These are phyloP conservation scores for Leptopilina boulardi DNA, from an alignment of 1,140 invertebrate species.

Conservation along the genomic window DNA sequence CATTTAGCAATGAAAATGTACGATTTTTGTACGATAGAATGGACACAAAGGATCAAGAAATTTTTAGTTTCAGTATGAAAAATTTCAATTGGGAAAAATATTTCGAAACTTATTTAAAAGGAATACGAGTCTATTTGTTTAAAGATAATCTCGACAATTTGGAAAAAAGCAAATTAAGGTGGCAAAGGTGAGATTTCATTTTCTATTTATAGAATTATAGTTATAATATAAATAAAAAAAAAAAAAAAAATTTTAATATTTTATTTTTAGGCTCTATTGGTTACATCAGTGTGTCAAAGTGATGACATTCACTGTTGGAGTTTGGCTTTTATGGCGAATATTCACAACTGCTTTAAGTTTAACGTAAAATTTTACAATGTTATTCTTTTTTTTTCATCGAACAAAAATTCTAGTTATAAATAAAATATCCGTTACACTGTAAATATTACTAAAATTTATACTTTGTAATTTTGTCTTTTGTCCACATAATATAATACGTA, in stretches of 20 bases:
- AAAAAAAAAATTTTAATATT: conserved; percentile 34
- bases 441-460: conserved; percentile 7
- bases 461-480: conserved; percentile 8
- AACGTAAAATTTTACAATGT: background rate
- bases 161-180: conserved; percentile 77
- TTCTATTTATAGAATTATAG: background rate
- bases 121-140: conserved; percentile 82
- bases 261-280: conserved; percentile 75
- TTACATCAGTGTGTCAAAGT: conserved; percentile 73
- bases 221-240: conserved; percentile 10
- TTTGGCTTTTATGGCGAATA: conserved; percentile 55
- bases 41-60: conserved; percentile 77
- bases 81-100: conserved; percentile 83
- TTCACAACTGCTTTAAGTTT: background rate
- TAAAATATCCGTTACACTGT: background rate
- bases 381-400: background rate
- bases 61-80: conserved; percentile 83
- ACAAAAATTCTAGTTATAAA: background rate
- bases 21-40: conserved; percentile 78
- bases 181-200: conserved; percentile 76
- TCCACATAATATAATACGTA: background rate
- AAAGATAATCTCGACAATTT: conserved; percentile 83
- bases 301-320: conserved; percentile 45
- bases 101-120: conserved; percentile 81
- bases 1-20: conserved; percentile 82